phyloP scores from a whole-genome alignment of 2,888 invertebrate genomes.

The Ormyrus labotus region DNA sequence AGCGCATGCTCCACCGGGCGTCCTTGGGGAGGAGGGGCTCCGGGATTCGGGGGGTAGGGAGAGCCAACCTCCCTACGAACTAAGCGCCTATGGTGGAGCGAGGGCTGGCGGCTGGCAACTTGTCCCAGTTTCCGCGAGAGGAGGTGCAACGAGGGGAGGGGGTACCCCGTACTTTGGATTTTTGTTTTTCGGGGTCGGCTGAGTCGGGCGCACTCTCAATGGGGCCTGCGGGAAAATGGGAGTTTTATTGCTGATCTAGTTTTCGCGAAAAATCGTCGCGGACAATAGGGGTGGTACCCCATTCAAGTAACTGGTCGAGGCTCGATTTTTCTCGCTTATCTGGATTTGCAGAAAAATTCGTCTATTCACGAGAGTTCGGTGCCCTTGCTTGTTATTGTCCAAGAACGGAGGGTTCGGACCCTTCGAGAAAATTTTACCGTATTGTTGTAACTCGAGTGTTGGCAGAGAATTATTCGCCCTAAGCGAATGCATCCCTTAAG shows the following conservation, averaged over 20 bases:
- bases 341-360: no score
- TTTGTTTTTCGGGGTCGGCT: neutral
- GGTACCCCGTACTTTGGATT: neutral
- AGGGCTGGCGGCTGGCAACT: neutral
- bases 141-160: neutral
- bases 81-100: slow-evolving; percentile 45
- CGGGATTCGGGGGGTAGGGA: neutral
- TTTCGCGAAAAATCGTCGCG: slow-evolving; percentile 15
- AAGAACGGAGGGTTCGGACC: no score
- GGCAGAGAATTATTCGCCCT: no score
- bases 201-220: no score
- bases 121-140: neutral
- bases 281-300: neutral
- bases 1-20: slow-evolving; percentile 45
- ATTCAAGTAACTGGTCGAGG: no score
- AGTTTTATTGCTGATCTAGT: neutral
- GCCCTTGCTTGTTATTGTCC: no score
- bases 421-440: no score
- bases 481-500: no score
- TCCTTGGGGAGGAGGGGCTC: slow-evolving; percentile 25
- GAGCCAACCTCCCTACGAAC: slow-evolving; percentile 25
- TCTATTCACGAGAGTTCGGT: no score
- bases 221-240: no score
- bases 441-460: no score
- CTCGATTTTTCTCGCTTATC: no score